These are phyloP conservation scores for Venustoraphidia nigricollis DNA, from an alignment of 2,888 invertebrate species.

Conservation along the genomic window DNA sequence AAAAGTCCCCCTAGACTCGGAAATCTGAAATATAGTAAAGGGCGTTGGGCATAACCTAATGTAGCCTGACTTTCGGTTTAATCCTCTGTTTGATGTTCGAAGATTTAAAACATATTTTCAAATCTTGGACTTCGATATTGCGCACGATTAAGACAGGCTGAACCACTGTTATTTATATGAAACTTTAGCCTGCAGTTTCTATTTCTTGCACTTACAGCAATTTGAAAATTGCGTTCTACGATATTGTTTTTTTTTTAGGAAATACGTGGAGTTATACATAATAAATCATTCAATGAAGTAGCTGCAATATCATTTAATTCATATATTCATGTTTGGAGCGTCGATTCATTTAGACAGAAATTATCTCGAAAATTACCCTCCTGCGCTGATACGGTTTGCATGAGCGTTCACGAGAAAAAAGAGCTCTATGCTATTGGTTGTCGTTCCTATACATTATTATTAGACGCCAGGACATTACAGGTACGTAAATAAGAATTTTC, in stretches of 20 bases:
- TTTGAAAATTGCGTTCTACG: not conserved
- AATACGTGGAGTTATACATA: conserved; percentile 75
- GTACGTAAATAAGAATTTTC: conserved; percentile 26
- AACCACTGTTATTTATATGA: no score
- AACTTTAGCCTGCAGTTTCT: conserved; percentile 14
- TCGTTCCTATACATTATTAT: conserved; percentile 75
- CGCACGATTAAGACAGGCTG: no score
- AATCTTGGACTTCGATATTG: no score
- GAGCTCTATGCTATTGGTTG: conserved; percentile 90
- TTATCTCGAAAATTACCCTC: conserved; percentile 75
- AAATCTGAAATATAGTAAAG: no score
- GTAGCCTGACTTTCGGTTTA: no score
- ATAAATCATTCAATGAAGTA: conserved; percentile 70
- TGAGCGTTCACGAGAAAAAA: conserved; percentile 64
- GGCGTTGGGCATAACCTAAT: no score
- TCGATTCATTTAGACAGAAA: conserved; percentile 77
- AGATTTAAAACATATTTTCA: no score
- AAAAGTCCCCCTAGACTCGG: no score
- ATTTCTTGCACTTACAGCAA: no score
- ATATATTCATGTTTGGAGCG: conserved; percentile 87
- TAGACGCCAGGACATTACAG: conserved; percentile 79
- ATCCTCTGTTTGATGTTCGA: no score
- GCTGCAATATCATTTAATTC: conserved; percentile 86
- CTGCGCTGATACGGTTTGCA: conserved; percentile 84
- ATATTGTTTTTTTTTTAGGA: conserved; percentile 19